Conservation (phyloP, 2,113 vertebrate species). For the Prochilodus magdalenae region DNA sequence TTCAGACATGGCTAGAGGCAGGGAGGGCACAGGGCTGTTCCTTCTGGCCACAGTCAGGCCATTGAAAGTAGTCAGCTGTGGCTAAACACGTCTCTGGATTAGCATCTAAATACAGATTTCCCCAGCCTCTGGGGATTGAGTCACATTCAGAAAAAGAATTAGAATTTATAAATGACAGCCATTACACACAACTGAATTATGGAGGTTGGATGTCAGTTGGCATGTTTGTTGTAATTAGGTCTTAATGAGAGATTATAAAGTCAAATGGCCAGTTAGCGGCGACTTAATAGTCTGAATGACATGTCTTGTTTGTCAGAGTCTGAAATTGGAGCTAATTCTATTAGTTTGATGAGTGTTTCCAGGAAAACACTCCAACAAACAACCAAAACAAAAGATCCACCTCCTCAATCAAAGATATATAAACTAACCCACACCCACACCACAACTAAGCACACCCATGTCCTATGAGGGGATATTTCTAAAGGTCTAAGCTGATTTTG, state of each 20-base stretch:
- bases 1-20: conserved; percentile 57
- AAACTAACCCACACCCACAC: no score
- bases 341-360: conserved; percentile 5
- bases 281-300: neutral
- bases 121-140: neutral
- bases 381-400: neutral
- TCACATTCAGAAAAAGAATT: neutral
- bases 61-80: conserved; percentile 39
- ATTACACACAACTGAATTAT: conserved; percentile 9
- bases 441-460: no score
- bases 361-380: neutral
- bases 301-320: conserved; percentile 9
- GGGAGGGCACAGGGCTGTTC: neutral
- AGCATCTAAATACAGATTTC: conserved; percentile 48
- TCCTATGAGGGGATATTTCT: no score
- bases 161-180: neutral
- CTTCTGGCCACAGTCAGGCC: conserved; percentile 17
- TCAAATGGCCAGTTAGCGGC: neutral
- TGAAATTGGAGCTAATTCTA: neutral
- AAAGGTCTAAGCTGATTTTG: neutral
- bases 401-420: neutral
- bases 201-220: neutral
- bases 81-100: conserved; percentile 31
- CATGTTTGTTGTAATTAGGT: neutral
- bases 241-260: conserved; percentile 18